Evolutionary conservation across 2,888 invertebrate genomes (phyloP).

Genomic region (Teleogryllus oceanicus): DNA sequence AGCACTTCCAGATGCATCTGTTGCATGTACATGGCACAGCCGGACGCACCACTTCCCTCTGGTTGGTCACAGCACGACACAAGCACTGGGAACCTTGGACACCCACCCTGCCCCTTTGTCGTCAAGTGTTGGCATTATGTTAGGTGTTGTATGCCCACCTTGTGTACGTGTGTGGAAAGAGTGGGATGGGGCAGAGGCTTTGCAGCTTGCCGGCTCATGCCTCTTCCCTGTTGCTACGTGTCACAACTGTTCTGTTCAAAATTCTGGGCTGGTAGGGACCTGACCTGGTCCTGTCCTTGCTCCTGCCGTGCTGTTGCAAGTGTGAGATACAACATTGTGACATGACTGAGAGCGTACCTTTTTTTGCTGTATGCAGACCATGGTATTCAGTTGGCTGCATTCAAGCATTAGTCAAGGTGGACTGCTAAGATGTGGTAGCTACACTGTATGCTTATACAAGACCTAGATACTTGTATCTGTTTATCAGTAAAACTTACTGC

Average conservation of each 20-base stretch:
- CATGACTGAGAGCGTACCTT: constrained; percentile 18
- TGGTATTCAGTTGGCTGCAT: background rate
- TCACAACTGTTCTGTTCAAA: constrained; percentile 6
- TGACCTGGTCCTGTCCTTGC: background rate
- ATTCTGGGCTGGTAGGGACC: constrained; percentile 3
- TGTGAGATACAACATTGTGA: constrained; percentile 3
- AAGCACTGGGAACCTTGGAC: constrained; percentile 18
- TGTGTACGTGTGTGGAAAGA: background rate
- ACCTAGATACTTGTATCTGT: constrained; percentile 35
- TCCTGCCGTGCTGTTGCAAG: constrained; percentile 1
- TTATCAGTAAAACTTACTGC: constrained; percentile 36
- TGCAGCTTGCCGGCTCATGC: background rate
- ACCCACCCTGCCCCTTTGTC: constrained; percentile 9
- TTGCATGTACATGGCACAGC: constrained; percentile 2
- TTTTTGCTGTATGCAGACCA: background rate
- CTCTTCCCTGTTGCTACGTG: background rate
- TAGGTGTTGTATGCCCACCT: constrained; percentile 1
- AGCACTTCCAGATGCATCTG: constrained; percentile 11
- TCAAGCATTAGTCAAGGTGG: background rate
- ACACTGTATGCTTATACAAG: constrained; percentile 37
- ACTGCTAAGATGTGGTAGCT: constrained; percentile 32
- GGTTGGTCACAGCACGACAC: constrained; percentile 10
- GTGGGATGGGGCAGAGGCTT: background rate
- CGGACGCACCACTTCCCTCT: constrained; percentile 18
- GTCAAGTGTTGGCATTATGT: constrained; percentile 10